phyloP scores from a whole-genome alignment of 2,113 vertebrate species.

The Danionella cerebrum region DNA sequence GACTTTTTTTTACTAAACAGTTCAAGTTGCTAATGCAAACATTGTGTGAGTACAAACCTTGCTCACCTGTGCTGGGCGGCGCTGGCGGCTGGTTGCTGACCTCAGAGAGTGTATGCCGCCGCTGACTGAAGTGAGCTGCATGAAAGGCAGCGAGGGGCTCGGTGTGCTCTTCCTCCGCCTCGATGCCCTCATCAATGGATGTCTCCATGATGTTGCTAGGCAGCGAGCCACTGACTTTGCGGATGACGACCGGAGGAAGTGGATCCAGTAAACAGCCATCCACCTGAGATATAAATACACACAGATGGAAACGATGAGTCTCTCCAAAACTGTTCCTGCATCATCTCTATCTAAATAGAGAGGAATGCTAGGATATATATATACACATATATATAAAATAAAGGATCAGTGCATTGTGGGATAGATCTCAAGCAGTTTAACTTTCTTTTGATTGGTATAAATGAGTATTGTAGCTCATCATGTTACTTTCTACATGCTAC shows the following conservation, averaged over 20 bases:
- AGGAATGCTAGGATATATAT: too few relatives aligned
- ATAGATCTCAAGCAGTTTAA: too few relatives aligned
- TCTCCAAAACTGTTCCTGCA: background rate
- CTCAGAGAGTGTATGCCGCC: conserved; percentile 88
- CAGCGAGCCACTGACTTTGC: conserved; percentile 84
- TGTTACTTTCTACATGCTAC: too few relatives aligned
- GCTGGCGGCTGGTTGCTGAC: conserved; percentile 78
- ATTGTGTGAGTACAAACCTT: background rate
- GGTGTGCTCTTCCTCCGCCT: conserved; percentile 76
- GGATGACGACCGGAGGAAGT: conserved; percentile 68
- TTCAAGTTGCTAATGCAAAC: too few relatives aligned
- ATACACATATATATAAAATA: too few relatives aligned
- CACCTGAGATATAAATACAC: conserved; percentile 60
- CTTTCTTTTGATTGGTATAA: too few relatives aligned
- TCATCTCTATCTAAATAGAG: too few relatives aligned
- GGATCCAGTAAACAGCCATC: conserved; percentile 92
- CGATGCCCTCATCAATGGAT: conserved; percentile 91
- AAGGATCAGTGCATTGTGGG: too few relatives aligned
- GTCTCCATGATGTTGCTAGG: conserved; percentile 92
- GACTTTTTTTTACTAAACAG: too few relatives aligned
- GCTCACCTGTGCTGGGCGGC: conserved; percentile 34
- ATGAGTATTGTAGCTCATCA: too few relatives aligned
- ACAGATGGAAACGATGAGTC: too few relatives aligned
- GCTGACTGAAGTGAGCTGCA: conserved; percentile 77
- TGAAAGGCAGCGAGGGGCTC: conserved; percentile 76